Evolutionary conservation across 2,113 vertebrate species (phyloP), one percentile per base, ranked within the genome.

Genomic region (Muntiacus muntjak): DNA sequence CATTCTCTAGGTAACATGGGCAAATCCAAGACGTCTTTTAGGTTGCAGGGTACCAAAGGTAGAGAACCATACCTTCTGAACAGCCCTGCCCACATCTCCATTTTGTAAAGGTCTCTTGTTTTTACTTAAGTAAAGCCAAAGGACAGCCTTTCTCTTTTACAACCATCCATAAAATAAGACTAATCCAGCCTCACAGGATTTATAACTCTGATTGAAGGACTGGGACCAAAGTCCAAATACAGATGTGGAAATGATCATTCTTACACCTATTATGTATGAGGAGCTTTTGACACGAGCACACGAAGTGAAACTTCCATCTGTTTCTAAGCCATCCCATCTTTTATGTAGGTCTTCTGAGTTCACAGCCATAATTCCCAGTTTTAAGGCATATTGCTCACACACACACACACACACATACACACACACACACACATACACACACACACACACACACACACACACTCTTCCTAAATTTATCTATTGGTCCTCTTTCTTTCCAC

Each of bases 141-240:
- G 14, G 25, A 52, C 23, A n/a, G 30, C 6, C 40, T 92, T 96
- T 82, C 71, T 87, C 45, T 98, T 98, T 98, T 97, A 97, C 62
- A 94, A 25, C 86, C 15, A 33, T 12, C 90, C 91, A 87, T 96
- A 96, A 96, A 97, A 19, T 58, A 76, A 86, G 87, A 84, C 96
- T 86, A 96, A 91, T 94, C 83, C 26, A 86, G 54, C 28, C 84
- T 97, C 86, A 10, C 36, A 40, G 84, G 81, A 96, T 97, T 97
- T 97, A 96, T 71, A 89, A 83, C 91, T 96, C 90, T 91, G 89
- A 83, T 92, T 96, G 89, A 91, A 96, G 45, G 36, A 9, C 85
- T 82, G 33, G 58, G 60, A 58, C 55, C 82, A 74, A 95, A 86
- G 71, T 98, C 91, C 91, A 97, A 95, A 97, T 95, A 94, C 96